Evolutionary conservation across 1,140 invertebrate species (phyloP), one percentile per base, ranked within the genome.

Genomic region (Megalopta genalis): DNA sequence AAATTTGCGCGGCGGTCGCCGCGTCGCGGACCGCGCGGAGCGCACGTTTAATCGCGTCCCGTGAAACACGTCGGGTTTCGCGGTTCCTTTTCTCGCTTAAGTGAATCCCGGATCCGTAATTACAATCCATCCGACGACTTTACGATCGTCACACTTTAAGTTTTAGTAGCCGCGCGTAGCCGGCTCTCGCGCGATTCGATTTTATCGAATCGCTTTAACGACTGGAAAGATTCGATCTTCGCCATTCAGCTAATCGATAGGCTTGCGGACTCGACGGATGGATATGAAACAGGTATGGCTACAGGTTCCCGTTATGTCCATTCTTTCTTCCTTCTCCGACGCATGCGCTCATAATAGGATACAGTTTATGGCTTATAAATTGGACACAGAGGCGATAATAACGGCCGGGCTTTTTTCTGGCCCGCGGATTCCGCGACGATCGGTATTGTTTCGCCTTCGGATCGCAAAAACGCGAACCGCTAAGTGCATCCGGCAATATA

Each of bases 161-260:
- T 10, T 57, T 57, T 57, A 57, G 54, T n/a, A 57, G 18, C 18
- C 54, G n/a, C 54, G 54, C 21, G 49, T n/a, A n/a, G 18, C n/a
- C 21, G 21, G 21, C 7, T 6, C n/a, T 21, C 21, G 21, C 7
- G n/a, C 21, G 54, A 57, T n/a, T 57, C 6, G 54, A 57, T 57
- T n/a, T n/a, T 9, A 57, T 57, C 54, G 54, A 57, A n/a, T 57
- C 54, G 54, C 54, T 57, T 57, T 57, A 57, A 57, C 54, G 54
- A 57, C 21, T 57, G 21, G 54, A 57, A n/a, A 57, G 54, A 57
- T 57, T 57, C 54, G 54, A 57, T 57, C 54, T 57, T n/a, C 54
- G 18, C 54, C n/a, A 9, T 57, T 57, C 54, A 21, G 21, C 21
- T 57, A 57, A 57, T 57, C 54, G 54, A 57, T 57, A 57, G 54